Conservation (phyloP, 2,888 invertebrate species). For the Xiphydria camelus region DNA sequence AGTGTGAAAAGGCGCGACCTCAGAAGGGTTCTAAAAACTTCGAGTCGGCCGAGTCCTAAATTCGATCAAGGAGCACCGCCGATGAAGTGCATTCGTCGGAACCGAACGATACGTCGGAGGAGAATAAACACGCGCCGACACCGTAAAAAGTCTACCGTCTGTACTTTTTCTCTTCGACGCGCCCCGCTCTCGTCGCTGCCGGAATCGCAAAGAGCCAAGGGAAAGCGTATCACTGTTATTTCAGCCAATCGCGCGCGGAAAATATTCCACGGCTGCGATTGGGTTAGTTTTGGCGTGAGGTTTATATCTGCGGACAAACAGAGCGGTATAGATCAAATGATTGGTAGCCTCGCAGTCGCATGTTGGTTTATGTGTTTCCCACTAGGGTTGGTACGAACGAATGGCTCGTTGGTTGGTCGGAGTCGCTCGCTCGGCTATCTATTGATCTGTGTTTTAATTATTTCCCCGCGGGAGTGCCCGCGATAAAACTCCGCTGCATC, state of each 20-base stretch:
- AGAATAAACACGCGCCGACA: too few species aligned
- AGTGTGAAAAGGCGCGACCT: too few species aligned
- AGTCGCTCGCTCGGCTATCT: constrained; percentile 21
- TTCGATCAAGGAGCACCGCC: too few species aligned
- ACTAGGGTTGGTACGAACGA: constrained; percentile 6
- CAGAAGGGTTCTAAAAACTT: too few species aligned
- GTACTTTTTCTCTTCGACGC: too few species aligned
- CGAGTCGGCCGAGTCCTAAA: too few species aligned
- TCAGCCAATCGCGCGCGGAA: constrained; percentile 1
- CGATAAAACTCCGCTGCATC: too few species aligned
- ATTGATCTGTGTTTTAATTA: constrained; percentile 44
- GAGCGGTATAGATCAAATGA: constrained; percentile 9
- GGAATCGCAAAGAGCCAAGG: too few species aligned
- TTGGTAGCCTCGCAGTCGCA: constrained; percentile 30
- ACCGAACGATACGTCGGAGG: too few species aligned
- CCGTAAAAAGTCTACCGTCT: too few species aligned
- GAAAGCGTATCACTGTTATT: constrained; percentile 1
- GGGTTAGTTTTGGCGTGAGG: not conserved
- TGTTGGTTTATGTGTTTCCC: constrained; percentile 6
- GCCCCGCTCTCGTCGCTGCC: too few species aligned
- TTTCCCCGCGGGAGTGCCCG: constrained; percentile 16
- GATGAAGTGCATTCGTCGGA: too few species aligned
- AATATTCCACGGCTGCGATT: not conserved
- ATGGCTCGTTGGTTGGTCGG: not conserved
- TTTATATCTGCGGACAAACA: constrained; percentile 1